Evolutionary conservation across 2,888 invertebrate species (phyloP).

Genomic region (Acronicta psi): DNA sequence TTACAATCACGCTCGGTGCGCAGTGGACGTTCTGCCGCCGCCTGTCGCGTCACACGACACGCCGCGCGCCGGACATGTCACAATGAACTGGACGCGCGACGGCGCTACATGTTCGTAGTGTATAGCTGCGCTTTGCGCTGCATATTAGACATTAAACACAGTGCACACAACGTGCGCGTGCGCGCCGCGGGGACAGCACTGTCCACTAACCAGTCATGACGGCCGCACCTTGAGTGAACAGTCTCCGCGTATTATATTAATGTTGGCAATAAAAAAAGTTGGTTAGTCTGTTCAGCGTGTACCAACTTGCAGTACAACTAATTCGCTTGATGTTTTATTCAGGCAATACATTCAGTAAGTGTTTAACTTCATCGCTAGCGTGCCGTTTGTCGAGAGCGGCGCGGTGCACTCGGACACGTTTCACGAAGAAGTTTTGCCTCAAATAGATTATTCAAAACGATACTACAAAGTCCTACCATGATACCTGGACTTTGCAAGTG

Average conservation of each 20-base stretch:
- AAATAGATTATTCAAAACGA: no score
- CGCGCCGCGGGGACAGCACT: not conserved
- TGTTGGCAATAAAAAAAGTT: slow-evolving; percentile 11
- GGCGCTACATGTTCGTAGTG: slow-evolving; percentile 3
- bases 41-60: not conserved
- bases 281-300: not conserved
- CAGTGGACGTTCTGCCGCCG: not conserved
- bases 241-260: slow-evolving; percentile 1
- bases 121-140: not conserved
- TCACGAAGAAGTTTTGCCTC: no score
- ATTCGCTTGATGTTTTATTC: slow-evolving; percentile 2
- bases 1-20: not conserved
- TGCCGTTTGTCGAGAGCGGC: no score
- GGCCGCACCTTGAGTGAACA: no score
- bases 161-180: no score
- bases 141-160: no score
- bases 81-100: slow-evolving; percentile 14
- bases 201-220: not conserved
- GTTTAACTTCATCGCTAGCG: no score
- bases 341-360: not conserved
- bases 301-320: slow-evolving; percentile 4
- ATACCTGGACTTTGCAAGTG: no score
- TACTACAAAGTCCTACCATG: no score
- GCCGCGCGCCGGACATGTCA: slow-evolving; percentile 17
- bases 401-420: no score